These are phyloP conservation scores for Anoura caudifer DNA, from an alignment of 2,113 vertebrate species.

Conservation along the genomic window DNA sequence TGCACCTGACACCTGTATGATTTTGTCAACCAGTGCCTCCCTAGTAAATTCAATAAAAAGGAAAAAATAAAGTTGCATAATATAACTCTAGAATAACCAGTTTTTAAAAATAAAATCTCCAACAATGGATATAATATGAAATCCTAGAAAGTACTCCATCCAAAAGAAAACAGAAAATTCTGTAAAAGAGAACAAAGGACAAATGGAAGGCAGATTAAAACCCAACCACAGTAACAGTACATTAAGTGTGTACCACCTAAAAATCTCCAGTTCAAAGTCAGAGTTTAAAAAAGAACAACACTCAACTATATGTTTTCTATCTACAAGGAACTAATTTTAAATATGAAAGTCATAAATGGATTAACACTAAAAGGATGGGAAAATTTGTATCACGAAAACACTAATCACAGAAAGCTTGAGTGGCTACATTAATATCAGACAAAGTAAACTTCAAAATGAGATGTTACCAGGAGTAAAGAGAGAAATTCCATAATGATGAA, in stretches of 20 bases:
- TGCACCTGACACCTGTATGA: too few relatives aligned
- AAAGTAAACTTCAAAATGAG: neutral
- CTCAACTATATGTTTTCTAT: neutral
- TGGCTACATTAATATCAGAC: neutral
- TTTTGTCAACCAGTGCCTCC: too few relatives aligned
- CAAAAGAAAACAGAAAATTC: neutral
- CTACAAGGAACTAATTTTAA: neutral
- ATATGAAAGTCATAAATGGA: neutral
- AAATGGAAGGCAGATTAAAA: neutral
- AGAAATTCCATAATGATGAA: neutral
- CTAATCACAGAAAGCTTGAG: neutral
- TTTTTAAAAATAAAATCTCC: neutral
- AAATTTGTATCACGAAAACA: neutral
- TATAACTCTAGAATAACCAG: neutral
- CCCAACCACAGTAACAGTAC: neutral
- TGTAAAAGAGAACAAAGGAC: neutral
- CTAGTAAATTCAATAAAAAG: too few relatives aligned
- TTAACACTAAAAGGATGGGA: neutral
- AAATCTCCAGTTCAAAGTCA: neutral
- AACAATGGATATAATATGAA: neutral
- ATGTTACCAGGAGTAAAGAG: neutral
- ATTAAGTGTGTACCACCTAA: neutral
- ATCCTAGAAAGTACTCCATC: neutral
- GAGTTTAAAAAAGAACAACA: neutral
- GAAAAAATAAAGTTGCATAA: neutral